Evolutionary conservation across 2,113 vertebrate species (phyloP).

Genomic region (Colaptes auratus): DNA sequence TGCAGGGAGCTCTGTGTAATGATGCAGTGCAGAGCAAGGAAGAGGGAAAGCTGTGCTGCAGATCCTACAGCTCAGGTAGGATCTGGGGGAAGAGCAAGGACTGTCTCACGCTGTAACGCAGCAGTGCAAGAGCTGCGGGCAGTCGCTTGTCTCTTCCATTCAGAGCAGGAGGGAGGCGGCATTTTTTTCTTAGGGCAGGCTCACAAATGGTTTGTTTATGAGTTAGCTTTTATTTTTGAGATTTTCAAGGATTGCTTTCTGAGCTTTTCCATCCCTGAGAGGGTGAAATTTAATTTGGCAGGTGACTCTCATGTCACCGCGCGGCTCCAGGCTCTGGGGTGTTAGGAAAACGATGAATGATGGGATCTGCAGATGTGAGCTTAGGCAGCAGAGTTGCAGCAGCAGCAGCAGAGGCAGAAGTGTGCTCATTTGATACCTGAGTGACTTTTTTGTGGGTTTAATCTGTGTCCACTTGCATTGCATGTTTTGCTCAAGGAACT

Average conservation of each 20-base stretch:
- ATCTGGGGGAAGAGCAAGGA: not conserved
- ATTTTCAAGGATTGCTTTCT: not conserved
- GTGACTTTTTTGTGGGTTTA: not conserved
- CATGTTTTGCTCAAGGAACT: not conserved
- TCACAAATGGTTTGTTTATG: not conserved
- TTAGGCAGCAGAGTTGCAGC: not conserved
- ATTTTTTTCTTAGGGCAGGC: not conserved
- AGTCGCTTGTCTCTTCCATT: not conserved
- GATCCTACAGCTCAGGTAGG: conserved; percentile 20
- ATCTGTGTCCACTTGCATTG: not conserved
- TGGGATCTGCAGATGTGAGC: not conserved
- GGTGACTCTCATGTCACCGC: not conserved
- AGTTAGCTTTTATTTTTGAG: not conserved
- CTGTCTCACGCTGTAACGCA: not conserved
- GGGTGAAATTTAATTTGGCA: not conserved
- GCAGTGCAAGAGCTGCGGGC: not conserved
- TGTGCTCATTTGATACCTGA: not conserved
- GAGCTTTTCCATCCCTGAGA: not conserved
- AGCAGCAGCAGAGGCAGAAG: not conserved
- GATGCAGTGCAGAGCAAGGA: conserved; percentile 45
- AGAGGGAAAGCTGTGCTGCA: conserved; percentile 42
- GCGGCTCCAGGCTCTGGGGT: not conserved
- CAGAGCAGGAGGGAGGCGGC: not conserved
- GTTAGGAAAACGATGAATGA: not conserved
- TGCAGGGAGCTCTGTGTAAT: not conserved